Evolutionary conservation across 2,888 invertebrate genomes (phyloP).

Genomic region (Peribatodes rhomboidaria): DNA sequence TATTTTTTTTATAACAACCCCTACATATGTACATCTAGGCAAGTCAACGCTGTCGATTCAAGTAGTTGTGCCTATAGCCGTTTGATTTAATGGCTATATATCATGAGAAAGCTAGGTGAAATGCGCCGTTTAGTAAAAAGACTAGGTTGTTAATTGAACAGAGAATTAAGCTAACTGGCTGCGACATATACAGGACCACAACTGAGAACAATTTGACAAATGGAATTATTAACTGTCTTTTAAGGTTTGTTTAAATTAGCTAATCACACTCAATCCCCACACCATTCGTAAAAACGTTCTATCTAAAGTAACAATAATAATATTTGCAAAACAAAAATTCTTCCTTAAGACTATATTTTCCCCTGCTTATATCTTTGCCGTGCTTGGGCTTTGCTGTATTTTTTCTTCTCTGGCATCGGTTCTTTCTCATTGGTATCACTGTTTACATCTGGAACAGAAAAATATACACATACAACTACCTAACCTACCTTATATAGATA

Average conservation of each 20-base stretch:
- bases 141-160: too few relatives aligned
- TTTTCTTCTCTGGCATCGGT: constrained; percentile 74
- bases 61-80: too few relatives aligned
- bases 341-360: constrained; percentile 81
- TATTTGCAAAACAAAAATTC: constrained; percentile 20
- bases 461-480: constrained; percentile 13
- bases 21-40: too few relatives aligned
- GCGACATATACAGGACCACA: not conserved
- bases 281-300: constrained; percentile 24
- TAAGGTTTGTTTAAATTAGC: constrained; percentile 9
- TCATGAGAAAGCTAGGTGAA: too few relatives aligned
- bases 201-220: not conserved
- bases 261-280: constrained; percentile 25
- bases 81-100: too few relatives aligned
- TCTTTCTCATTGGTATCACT: constrained; percentile 69
- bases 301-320: constrained; percentile 18
- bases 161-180: too few relatives aligned
- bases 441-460: constrained; percentile 64
- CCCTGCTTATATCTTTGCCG: constrained; percentile 91
- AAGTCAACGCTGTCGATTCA: too few relatives aligned
- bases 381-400: constrained; percentile 92
- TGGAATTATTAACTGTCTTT: constrained; percentile 26
- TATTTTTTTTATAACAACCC: too few relatives aligned
- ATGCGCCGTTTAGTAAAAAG: too few relatives aligned
- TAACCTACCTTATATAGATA: constrained; percentile 4